Base-by-base conservation (phyloP, 2,888 invertebrate genomes). In the Aethes cnicana region DNA sequence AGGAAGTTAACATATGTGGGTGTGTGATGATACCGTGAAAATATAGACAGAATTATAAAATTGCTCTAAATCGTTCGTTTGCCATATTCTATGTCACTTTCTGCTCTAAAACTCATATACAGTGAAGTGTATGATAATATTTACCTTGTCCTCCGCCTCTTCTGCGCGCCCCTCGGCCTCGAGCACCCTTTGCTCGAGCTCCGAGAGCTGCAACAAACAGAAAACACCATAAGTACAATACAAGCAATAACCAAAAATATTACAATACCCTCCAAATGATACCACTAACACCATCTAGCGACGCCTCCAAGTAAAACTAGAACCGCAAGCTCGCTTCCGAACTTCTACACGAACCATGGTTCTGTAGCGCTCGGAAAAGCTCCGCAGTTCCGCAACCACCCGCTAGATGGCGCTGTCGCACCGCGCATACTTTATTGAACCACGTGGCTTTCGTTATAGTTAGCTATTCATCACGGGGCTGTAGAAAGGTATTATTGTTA, bases 121-220 rank as follows among this genome's bases (percentile, higher is more conserved):
- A n/a, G n/a, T n/a, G n/a, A n/a, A n/a, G n/a, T n/a, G n/a, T n/a
- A n/a, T n/a, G n/a, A 54, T 47, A 46, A 7, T 48, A 68, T 85
- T 91, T 92, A 97, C 97, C 95, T 97, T 97, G 88, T 97, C 96
- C 88, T 97, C 97, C 58, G 97, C 97, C 85, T 96, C 96, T 77
- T 97, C 97, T 44, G 97, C 97, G 69, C 97, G 92, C 69, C 95
- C 94, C 90, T 97, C 97, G 68, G 97, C 97, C 85, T 97, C 97
- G 85, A 96, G 92, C 78, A 97, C 96, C 72, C 97, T 93, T 80
- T 96, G 96, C 88, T 97, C 97, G 90, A 97, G 92, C 91, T 97
- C 97, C 83, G 96, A 95, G 90, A 97, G 94, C 97, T 97, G 93
- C 59, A 94, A 94, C 78, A 83, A 82, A 62, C 61, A 61, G 64